Evolutionary conservation across 2,113 vertebrate species (phyloP).

Genomic region (Thunnus maccoyii): DNA sequence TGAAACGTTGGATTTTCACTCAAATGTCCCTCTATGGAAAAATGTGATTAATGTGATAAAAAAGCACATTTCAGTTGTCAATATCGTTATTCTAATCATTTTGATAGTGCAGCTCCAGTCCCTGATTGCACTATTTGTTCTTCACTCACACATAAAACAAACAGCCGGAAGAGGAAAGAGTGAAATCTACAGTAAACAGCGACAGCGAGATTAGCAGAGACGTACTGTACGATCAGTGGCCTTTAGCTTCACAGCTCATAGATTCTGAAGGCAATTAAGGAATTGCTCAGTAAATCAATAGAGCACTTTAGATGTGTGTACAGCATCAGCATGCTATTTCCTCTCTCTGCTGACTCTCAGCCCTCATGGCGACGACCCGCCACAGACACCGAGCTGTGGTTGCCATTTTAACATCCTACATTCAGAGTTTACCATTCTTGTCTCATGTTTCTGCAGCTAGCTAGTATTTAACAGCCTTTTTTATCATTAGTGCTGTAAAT

Average conservation of each 20-base stretch:
- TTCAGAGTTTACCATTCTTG: not conserved
- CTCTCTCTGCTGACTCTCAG: constrained; percentile 43
- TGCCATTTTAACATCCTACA: constrained; percentile 14
- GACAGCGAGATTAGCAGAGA: not conserved
- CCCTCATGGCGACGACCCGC: not conserved
- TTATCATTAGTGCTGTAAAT: too few species aligned
- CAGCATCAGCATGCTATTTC: constrained; percentile 40
- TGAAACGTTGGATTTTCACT: too few species aligned
- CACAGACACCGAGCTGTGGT: constrained; percentile 6
- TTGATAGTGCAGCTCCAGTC: not conserved
- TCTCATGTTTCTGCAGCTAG: not conserved
- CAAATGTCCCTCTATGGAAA: too few species aligned
- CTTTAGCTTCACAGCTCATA: constrained; percentile 14
- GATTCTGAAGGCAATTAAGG: constrained; percentile 55
- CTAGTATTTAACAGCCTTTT: not conserved
- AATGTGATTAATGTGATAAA: not conserved
- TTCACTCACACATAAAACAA: not conserved
- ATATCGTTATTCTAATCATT: not conserved
- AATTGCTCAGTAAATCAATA: constrained; percentile 63
- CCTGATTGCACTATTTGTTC: not conserved
- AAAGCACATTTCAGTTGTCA: not conserved
- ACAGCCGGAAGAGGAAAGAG: not conserved
- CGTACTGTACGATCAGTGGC: not conserved
- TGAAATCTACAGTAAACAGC: not conserved
- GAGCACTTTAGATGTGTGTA: constrained; percentile 42